A percentile compares a stretch with the other conserved stretches of the same genome.
Evolutionary conservation across 2,113 vertebrate species (phyloP).

Genomic region (Chloebia gouldiae): DNA sequence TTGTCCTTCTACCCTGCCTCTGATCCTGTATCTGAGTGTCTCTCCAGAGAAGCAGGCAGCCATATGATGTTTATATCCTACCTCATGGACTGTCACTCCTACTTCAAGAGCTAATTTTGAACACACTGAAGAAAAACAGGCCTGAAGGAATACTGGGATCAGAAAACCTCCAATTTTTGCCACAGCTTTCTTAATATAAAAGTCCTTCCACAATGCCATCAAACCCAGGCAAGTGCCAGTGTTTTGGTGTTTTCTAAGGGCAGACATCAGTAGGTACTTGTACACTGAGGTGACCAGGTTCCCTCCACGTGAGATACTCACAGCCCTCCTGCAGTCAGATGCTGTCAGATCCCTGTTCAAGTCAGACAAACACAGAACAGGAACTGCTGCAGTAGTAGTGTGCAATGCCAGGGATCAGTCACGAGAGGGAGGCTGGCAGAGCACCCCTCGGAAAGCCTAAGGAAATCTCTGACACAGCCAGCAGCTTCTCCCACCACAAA

Average conservation of each 20-base stretch:
- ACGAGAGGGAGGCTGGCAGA: constrained; percentile 37
- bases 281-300: neutral
- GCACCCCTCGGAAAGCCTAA: neutral
- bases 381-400: neutral
- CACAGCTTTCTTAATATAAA: neutral
- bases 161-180: neutral
- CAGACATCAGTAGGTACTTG: neutral
- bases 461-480: neutral
- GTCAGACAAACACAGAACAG: neutral
- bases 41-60: neutral
- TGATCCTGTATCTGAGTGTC: neutral
- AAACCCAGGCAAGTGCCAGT: neutral
- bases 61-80: constrained; percentile 7
- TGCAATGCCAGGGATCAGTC: constrained; percentile 30
- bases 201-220: neutral
- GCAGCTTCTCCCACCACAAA: neutral
- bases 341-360: neutral
- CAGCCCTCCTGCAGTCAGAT: neutral
- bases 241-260: neutral
- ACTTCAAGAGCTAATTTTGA: constrained; percentile 14
- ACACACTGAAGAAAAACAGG: neutral
- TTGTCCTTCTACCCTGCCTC: neutral
- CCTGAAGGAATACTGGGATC: neutral
- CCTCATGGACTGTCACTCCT: neutral
- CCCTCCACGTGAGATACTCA: neutral